Evolutionary conservation across 1,140 invertebrate species (phyloP), one percentile per base, ranked within the genome.

Genomic region (Pseudoatta argentina): DNA sequence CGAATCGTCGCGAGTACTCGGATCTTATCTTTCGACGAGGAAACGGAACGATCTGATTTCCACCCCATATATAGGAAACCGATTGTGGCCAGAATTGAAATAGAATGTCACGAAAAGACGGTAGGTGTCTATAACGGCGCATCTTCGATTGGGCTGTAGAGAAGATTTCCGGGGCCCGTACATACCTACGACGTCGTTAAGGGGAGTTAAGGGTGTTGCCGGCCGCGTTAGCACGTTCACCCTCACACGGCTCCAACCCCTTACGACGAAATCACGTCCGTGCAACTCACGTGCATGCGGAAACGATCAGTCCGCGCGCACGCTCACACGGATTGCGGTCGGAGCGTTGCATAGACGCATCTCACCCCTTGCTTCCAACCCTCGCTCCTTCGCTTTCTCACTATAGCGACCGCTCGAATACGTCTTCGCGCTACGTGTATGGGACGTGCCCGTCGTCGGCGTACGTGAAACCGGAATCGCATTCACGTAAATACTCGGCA

Each of bases 401-500:
- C 53, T 6, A 16, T 72, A 71, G 67, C 69, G 63, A 79, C 75
- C 67, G 86, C 61, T 61, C 72, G 78, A 81, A 63, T 75, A 82
- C 81, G 77, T 78, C 89, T 55, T 86, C 72, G 64, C 24, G 72
- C 78, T 63, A 88, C 87, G 77, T 76, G 83, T 34, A 64, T 8
- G 69, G 27, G 16, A 59, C 48, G 53, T 30, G 55, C 48, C n/a
- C 53, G 51, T 69, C 34, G 55, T 48, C 53, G 61, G 48, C 77
- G 59, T 85, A 66, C 75, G 85, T 72, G 89, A 85, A 78, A 71
- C 53, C 51, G n/a, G 85, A 76, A 91, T 91, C 85, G 85, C 81
- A 87, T 91, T 91, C 90, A 75, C 81, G 90, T 91, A 91, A 91
- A 91, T 91, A 87, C 81, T 86, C 67, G 44, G 57, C 44, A 67